A percentile compares a stretch with the other conserved stretches of the same genome.
Evolutionary conservation across 2,113 vertebrate genomes (phyloP).

Genomic region (Penelope pileata): DNA sequence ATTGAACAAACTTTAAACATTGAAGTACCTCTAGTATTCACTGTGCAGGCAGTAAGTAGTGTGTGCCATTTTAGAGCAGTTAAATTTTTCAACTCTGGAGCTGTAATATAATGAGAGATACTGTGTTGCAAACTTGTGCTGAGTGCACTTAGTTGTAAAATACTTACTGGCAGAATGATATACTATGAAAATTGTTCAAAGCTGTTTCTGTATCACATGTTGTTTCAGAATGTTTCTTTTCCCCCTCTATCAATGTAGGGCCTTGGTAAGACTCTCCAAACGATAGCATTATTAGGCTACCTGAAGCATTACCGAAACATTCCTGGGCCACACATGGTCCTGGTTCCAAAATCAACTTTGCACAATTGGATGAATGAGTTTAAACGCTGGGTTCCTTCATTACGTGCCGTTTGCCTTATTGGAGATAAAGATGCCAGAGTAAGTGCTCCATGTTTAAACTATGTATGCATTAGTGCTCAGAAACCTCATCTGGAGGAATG

Average conservation of each 20-base stretch:
- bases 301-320: constrained; percentile 91
- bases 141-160: background rate
- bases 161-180: background rate
- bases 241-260: constrained; percentile 76
- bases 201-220: background rate
- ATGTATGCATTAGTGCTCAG: background rate
- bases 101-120: background rate
- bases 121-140: background rate
- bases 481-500: background rate
- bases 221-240: constrained; percentile 3
- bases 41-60: background rate
- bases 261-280: constrained; percentile 90
- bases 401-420: constrained; percentile 89
- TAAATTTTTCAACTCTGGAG: background rate
- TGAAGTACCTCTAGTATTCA: background rate
- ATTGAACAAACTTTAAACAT: background rate
- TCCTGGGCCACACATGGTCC: constrained; percentile 91
- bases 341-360: constrained; percentile 90
- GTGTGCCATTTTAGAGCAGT: background rate
- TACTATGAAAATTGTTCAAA: background rate
- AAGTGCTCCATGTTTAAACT: constrained; percentile 57
- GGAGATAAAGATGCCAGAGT: constrained; percentile 89
- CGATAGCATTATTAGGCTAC: constrained; percentile 88
- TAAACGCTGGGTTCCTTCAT: constrained; percentile 88
- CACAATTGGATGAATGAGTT: constrained; percentile 95